These are phyloP conservation scores for Yponomeuta cagnagella DNA, from an alignment of 2,888 invertebrate genomes.

Conservation along the genomic window DNA sequence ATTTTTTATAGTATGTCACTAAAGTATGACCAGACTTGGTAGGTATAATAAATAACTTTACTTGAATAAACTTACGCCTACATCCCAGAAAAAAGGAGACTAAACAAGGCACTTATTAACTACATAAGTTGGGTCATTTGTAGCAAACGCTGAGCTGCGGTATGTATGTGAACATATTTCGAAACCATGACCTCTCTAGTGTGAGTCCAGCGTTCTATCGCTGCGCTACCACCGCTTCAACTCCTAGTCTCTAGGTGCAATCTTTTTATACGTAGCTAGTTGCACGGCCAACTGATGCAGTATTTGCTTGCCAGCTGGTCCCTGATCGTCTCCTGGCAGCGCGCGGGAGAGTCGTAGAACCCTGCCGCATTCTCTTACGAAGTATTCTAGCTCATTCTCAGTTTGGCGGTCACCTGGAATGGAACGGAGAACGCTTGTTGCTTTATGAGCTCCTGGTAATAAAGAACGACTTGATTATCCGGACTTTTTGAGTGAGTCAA, in stretches of 20 bases:
- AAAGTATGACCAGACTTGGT: no score
- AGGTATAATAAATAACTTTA: no score
- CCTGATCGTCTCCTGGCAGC: slow-evolving; percentile 78
- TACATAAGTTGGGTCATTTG: no score
- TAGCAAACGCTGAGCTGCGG: no score
- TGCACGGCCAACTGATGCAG: slow-evolving; percentile 86
- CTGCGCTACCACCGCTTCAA: no score
- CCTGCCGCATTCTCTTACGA: slow-evolving; percentile 91
- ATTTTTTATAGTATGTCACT: no score
- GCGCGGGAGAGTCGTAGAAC: slow-evolving; percentile 84
- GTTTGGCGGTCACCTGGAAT: slow-evolving; percentile 54
- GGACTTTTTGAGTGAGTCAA: neutral
- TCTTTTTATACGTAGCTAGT: slow-evolving; percentile 89
- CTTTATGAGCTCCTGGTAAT: neutral
- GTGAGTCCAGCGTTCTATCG: no score
- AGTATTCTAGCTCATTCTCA: slow-evolving; percentile 91
- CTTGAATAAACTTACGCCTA: no score
- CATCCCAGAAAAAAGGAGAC: no score
- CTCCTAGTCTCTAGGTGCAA: slow-evolving; percentile 57
- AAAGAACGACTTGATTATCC: neutral
- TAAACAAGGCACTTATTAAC: no score
- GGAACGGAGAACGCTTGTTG: neutral
- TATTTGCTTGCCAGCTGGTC: slow-evolving; percentile 79
- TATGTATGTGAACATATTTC: no score
- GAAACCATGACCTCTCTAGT: no score